These are phyloP conservation scores for Dryoscopus gambensis DNA, from an alignment of 2,113 vertebrate genomes.

Conservation along the genomic window DNA sequence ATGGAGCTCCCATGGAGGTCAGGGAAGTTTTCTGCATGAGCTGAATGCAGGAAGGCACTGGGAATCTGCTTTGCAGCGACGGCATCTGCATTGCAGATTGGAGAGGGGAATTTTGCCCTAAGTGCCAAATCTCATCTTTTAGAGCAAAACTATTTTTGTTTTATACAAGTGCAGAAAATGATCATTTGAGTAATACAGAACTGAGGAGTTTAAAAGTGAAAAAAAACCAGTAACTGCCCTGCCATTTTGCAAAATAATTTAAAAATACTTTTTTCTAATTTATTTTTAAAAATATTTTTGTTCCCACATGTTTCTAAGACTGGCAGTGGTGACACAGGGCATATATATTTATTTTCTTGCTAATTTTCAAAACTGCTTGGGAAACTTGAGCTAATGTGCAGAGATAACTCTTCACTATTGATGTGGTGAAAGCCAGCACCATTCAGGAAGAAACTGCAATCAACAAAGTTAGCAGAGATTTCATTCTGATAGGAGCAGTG, in stretches of 20 bases:
- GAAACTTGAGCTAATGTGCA: neutral
- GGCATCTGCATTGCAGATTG: constrained; percentile 65
- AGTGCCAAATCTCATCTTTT: constrained; percentile 45
- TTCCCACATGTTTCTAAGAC: neutral
- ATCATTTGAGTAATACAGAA: neutral
- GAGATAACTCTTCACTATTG: neutral
- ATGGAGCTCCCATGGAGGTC: neutral
- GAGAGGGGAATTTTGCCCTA: constrained; percentile 43
- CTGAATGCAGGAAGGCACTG: neutral
- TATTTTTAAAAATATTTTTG: neutral
- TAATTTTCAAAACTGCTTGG: neutral
- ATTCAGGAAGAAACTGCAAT: neutral
- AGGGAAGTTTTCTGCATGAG: neutral
- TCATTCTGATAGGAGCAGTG: neutral
- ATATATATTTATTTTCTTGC: neutral
- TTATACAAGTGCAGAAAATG: neutral
- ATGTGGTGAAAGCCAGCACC: neutral
- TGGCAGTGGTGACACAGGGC: neutral
- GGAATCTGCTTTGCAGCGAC: constrained; percentile 28
- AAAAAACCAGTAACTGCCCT: neutral
- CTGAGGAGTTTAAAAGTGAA: neutral
- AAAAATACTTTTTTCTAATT: neutral
- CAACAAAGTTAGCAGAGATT: neutral
- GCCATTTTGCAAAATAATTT: neutral
- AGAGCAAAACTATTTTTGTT: constrained; percentile 44